These are phyloP conservation scores for Pachyramphus minor DNA, from an alignment of 2,113 vertebrate genomes.

Conservation along the genomic window DNA sequence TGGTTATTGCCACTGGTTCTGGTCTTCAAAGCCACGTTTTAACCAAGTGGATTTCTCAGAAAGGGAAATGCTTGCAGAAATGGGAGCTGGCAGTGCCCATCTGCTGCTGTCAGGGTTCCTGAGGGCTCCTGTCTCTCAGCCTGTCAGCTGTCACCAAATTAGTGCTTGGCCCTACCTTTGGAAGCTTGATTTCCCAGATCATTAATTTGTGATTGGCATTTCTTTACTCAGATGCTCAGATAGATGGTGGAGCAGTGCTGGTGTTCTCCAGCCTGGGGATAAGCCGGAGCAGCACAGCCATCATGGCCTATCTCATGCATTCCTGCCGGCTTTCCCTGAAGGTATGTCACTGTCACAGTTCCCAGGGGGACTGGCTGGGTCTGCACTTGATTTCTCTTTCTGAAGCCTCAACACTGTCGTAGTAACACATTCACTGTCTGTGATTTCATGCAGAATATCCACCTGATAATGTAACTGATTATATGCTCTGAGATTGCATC, in stretches of 20 bases:
- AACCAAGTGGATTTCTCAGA: background rate
- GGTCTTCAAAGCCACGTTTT: background rate
- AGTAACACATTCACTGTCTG: background rate
- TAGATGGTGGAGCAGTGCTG: conserved; percentile 62
- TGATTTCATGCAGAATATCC: background rate
- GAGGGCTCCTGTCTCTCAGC: background rate
- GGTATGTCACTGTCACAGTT: conserved; percentile 45
- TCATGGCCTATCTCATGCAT: conserved; percentile 82
- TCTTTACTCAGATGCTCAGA: conserved; percentile 57
- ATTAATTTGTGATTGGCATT: background rate
- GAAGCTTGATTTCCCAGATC: background rate
- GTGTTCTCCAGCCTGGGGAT: conserved; percentile 79
- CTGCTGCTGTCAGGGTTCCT: conserved; percentile 6
- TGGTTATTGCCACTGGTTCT: background rate
- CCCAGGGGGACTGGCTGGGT: background rate
- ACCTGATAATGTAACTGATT: background rate
- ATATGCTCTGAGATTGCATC: background rate
- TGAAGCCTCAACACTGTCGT: background rate
- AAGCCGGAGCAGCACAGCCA: conserved; percentile 76
- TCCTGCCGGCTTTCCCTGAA: conserved; percentile 73
- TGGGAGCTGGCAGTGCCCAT: background rate
- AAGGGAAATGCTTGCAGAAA: background rate
- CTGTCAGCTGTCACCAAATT: background rate
- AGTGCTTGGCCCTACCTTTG: background rate
- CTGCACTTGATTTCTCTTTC: background rate